phyloP scores from a whole-genome alignment of 2,888 invertebrate species.

The Lithophane ornitopus region DNA sequence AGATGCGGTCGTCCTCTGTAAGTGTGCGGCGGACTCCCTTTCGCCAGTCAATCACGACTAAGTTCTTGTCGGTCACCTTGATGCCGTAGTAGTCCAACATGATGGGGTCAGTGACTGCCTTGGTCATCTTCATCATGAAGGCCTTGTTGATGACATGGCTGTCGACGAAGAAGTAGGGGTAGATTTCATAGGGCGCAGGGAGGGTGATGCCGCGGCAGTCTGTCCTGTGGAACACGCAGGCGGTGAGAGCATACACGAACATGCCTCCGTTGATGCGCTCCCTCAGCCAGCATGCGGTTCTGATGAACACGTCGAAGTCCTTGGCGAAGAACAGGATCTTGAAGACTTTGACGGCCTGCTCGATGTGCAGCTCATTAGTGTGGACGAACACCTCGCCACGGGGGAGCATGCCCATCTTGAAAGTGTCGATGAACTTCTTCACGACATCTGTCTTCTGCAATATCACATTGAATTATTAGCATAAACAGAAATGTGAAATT shows the following conservation, averaged over 20 bases:
- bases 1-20: constrained; percentile 91
- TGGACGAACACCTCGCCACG: constrained; percentile 91
- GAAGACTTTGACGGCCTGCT: constrained; percentile 92
- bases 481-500: neutral
- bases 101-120: constrained; percentile 89
- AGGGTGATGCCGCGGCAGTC: constrained; percentile 92
- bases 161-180: constrained; percentile 94
- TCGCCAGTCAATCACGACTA: constrained; percentile 93
- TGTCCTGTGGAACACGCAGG: constrained; percentile 92
- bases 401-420: constrained; percentile 91
- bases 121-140: constrained; percentile 91
- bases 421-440: constrained; percentile 89
- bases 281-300: constrained; percentile 93
- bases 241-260: constrained; percentile 93
- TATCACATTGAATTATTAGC: constrained; percentile 14
- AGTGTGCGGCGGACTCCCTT: constrained; percentile 91
- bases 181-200: constrained; percentile 94
- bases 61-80: constrained; percentile 88
- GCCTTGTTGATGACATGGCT: constrained; percentile 93
- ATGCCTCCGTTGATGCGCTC: constrained; percentile 93
- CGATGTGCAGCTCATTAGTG: constrained; percentile 91
- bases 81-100: constrained; percentile 89
- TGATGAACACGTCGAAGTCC: constrained; percentile 93
- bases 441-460: constrained; percentile 90
- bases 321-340: constrained; percentile 92